Evolutionary conservation across 2,113 vertebrate genomes (phyloP), one percentile per base, ranked within the genome.

Genomic region (Archilochus colubris): DNA sequence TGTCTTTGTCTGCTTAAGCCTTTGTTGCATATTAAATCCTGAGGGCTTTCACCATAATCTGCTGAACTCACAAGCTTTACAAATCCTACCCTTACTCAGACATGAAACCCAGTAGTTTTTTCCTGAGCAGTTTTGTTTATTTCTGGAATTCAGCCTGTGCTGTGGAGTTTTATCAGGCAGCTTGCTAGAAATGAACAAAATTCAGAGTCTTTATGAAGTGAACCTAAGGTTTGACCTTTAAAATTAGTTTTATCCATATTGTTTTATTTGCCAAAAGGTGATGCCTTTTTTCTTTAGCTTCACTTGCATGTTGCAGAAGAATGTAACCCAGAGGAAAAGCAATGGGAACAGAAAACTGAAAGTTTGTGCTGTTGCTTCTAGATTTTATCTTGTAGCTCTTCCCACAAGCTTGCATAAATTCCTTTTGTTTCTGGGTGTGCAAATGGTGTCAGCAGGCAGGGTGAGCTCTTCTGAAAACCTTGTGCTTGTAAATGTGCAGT

Each of bases 1-100:
- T 50, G 88, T 68, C 95, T 94, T 94, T 77, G 53, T 96, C 89
- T 93, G 70, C 84, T 78, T 86, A 77, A 77, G 96, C 92, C 95
- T 96, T 96, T 91, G 27, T 96, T 82, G 54, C 91, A 55, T 72
- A 38, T 91, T 57, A 93, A 95, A 91, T 88, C 93, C 93, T 23
- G 31, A 87, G 69, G 87, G 69, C 85, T 93, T 96, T 67, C 69
- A 50, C 91, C 68, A 9, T 92, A 88, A 97, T 88, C 95, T 90
- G 88, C 91, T 84, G 62, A 50, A 13, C 78, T 91, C 58, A 7
- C 54, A 7, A 46, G 74, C 94, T 75, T 53, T 70, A 31, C 78
- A 82, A 77, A 91, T 73, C 74, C 79, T 23, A 5, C 54, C 80
- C 63, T 57, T 63, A 3, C 59, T 38, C 38, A 2, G 1, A 33